These are phyloP conservation scores for Bursaphelenchus okinawaensis DNA, from an alignment of 2,888 invertebrate species.

Conservation along the genomic window DNA sequence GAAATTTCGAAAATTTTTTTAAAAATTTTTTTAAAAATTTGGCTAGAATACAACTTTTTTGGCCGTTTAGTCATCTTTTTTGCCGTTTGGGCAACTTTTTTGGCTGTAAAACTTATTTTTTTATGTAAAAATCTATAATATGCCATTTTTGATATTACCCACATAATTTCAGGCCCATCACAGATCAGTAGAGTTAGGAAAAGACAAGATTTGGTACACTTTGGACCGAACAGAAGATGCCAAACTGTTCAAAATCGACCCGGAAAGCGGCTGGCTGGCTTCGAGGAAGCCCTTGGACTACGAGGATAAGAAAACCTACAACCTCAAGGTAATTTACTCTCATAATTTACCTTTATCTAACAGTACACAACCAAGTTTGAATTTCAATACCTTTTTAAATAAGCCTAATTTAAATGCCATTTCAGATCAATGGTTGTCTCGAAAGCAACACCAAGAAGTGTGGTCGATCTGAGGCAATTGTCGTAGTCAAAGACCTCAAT, in stretches of 20 bases:
- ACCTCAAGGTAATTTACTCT: slow-evolving; percentile 20
- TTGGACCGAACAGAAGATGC: slow-evolving; percentile 19
- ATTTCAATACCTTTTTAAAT: slow-evolving; percentile 1
- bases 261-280: slow-evolving; percentile 23
- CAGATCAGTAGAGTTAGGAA: slow-evolving; percentile 28
- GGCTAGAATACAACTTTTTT: too few relatives aligned
- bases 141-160: not conserved
- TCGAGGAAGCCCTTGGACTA: slow-evolving; percentile 20
- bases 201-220: slow-evolving; percentile 26
- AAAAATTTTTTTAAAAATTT: not conserved
- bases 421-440: slow-evolving; percentile 31
- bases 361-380: not conserved
- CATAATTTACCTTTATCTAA: not conserved
- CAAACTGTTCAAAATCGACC: slow-evolving; percentile 20
- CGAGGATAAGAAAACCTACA: slow-evolving; percentile 28
- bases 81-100: not conserved
- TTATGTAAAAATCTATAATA: too few relatives aligned
- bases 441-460: slow-evolving; percentile 25
- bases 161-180: slow-evolving; percentile 30
- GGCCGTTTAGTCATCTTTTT: too few relatives aligned
- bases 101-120: not conserved
- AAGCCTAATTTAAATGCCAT: too few relatives aligned
- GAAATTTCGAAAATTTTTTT: too few relatives aligned
- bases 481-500: slow-evolving; percentile 43
- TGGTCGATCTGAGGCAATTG: slow-evolving; percentile 20